These are phyloP conservation scores for Trinorchestia longiramus DNA, from an alignment of 1,140 invertebrate genomes.

Conservation along the genomic window DNA sequence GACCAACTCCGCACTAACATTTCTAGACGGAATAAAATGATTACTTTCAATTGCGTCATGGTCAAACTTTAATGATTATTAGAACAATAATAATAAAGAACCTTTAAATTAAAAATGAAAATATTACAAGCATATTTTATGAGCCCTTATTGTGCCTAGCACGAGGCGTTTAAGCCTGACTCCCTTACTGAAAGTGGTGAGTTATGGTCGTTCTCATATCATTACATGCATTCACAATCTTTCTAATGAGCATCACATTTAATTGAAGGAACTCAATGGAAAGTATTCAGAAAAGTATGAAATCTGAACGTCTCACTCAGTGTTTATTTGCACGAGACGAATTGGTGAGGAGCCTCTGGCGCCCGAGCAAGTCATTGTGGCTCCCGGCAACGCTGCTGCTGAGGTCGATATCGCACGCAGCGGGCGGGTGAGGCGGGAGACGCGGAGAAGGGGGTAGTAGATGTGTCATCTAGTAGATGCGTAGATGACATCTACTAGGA, in stretches of 20 bases:
- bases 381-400: slow-evolving; percentile 1
- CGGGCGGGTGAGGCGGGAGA: not conserved
- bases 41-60: not conserved
- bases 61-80: not conserved
- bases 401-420: slow-evolving; percentile 25
- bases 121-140: not conserved
- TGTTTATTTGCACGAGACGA: not conserved
- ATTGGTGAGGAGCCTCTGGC: not conserved
- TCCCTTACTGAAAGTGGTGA: not conserved
- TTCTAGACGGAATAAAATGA: not conserved
- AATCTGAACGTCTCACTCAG: not conserved
- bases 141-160: not conserved
- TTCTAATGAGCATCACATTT: not conserved
- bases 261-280: not conserved
- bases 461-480: not conserved
- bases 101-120: not conserved
- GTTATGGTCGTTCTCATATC: not conserved
- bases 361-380: slow-evolving; percentile 14
- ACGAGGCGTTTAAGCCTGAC: not conserved
- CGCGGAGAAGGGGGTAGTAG: not conserved
- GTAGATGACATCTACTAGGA: not conserved
- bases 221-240: not conserved
- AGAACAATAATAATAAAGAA: too few relatives aligned
- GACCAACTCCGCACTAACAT: not conserved
- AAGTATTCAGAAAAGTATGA: not conserved